Conservation (phyloP, 2,888 invertebrate species). For the Aquatica leii region DNA sequence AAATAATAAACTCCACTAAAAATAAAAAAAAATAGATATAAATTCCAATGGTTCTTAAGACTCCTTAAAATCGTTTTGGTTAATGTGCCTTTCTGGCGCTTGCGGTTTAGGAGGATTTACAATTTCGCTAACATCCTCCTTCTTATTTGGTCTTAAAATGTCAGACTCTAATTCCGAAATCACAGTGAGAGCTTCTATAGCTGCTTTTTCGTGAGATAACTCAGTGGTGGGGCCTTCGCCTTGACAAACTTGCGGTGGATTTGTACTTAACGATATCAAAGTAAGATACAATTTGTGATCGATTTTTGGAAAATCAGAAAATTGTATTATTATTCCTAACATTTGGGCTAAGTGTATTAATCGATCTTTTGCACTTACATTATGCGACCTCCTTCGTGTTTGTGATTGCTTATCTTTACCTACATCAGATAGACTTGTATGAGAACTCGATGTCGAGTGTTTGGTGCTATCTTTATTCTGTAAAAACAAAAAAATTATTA, state of each 20-base stretch:
- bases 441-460: constrained; percentile 49
- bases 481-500: too few species aligned
- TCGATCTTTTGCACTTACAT: constrained; percentile 82
- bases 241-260: constrained; percentile 92
- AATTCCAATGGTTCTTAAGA: constrained; percentile 34
- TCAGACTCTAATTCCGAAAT: constrained; percentile 86
- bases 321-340: constrained; percentile 85
- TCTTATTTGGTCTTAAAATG: constrained; percentile 65
- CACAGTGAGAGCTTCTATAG: constrained; percentile 81
- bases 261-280: constrained; percentile 87
- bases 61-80: constrained; percentile 55
- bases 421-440: constrained; percentile 57
- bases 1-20: constrained; percentile 22
- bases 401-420: constrained; percentile 52
- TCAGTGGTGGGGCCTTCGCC: constrained; percentile 91
- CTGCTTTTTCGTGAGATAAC: constrained; percentile 88
- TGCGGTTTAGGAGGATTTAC: constrained; percentile 32
- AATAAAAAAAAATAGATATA: constrained; percentile 8
- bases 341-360: constrained; percentile 86
- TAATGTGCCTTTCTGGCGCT: constrained; percentile 49
- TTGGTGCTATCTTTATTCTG: constrained; percentile 49
- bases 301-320: constrained; percentile 86
- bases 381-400: constrained; percentile 57
- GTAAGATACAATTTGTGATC: constrained; percentile 93
- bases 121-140: constrained; percentile 43